Percentiles rank a stretch among this genome's conserved stretches.
Evolutionary conservation across 2,888 invertebrate species (phyloP).

Genomic region (Acanthosoma haemorrhoidale): DNA sequence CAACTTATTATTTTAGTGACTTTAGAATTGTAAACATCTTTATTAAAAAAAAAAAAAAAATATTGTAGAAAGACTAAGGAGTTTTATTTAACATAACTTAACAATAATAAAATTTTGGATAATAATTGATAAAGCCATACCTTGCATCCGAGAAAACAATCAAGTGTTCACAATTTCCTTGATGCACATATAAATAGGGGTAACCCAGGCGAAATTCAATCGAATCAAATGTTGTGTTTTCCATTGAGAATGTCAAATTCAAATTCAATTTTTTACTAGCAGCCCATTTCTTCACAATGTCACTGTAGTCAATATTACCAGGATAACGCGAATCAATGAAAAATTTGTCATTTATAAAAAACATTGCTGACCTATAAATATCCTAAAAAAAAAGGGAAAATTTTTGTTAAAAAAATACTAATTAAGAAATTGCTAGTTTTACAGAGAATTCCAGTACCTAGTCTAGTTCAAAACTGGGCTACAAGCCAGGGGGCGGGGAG

Average conservation of each 20-base stretch:
- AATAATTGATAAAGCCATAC: conserved; percentile 41
- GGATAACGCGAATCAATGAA: conserved; percentile 65
- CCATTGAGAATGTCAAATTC: conserved; percentile 55
- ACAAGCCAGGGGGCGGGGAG: too few species aligned
- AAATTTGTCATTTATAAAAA: conserved; percentile 72
- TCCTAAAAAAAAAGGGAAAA: conserved; percentile 49
- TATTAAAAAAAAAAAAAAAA: too few species aligned
- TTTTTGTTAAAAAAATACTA: not conserved
- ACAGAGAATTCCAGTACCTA: too few species aligned
- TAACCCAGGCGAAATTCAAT: conserved; percentile 54
- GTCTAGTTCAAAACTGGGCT: too few species aligned
- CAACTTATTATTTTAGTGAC: not conserved
- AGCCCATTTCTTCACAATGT: conserved; percentile 60
- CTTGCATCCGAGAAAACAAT: conserved; percentile 72
- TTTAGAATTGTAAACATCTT: too few species aligned
- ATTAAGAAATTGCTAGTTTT: too few species aligned
- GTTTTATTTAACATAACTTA: not conserved
- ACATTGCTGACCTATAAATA: conserved; percentile 63
- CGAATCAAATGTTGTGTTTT: conserved; percentile 47
- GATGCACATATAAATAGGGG: conserved; percentile 80
- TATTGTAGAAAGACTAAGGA: too few species aligned
- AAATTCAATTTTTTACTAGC: conserved; percentile 48
- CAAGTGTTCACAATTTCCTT: conserved; percentile 87
- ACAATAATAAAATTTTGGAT: not conserved
- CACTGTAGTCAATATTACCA: conserved; percentile 60